These are phyloP conservation scores for Rostratula benghalensis DNA, from an alignment of 2,113 vertebrate species.

Conservation along the genomic window DNA sequence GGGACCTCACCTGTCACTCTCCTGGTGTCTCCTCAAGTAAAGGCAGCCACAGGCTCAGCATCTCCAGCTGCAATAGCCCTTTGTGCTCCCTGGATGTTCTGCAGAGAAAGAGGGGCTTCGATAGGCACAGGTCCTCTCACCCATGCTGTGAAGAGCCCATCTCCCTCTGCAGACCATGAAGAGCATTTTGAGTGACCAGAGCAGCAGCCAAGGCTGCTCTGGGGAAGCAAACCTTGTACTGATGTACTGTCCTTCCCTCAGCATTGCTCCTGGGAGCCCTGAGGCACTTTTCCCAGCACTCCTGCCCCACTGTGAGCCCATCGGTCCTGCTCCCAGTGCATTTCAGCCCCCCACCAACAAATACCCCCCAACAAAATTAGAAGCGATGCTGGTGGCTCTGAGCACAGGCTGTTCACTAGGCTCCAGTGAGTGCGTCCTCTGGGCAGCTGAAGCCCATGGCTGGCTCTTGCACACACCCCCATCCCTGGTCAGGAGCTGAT, in stretches of 20 bases:
- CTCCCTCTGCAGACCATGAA: background rate
- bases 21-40: background rate
- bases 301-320: fast-evolving
- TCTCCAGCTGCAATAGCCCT: background rate
- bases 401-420: background rate
- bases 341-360: background rate
- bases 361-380: background rate
- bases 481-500: no score
- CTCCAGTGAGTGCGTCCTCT: background rate
- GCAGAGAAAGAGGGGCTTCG: background rate
- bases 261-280: background rate
- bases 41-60: background rate
- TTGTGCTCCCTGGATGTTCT: background rate
- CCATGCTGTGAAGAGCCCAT: background rate
- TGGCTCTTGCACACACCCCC: no score
- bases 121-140: fast-evolving
- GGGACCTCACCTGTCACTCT: background rate
- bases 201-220: background rate
- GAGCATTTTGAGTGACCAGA: background rate
- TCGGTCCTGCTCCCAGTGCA: background rate
- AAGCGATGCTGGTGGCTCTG: background rate
- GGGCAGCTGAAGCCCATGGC: no score
- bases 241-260: background rate
- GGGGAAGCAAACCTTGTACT: background rate
- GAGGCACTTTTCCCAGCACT: background rate